A percentile compares a stretch with the other conserved stretches of the same genome.
Conservation (phyloP, 2,113 vertebrate genomes). For the Cepphus grylle region DNA sequence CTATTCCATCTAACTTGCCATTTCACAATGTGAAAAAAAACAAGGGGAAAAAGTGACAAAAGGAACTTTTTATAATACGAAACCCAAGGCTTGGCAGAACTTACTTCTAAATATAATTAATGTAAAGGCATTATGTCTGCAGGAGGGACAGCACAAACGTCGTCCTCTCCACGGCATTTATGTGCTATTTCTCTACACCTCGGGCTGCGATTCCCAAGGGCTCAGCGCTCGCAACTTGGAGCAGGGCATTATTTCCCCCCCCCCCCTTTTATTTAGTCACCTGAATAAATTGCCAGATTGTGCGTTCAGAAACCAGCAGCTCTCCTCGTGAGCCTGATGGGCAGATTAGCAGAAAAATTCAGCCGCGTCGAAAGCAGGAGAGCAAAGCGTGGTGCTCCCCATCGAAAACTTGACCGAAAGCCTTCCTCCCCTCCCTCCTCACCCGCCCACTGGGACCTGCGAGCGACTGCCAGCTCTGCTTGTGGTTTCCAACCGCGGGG, state of each 20-base stretch:
- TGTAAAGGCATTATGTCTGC: not conserved
- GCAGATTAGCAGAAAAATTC: not conserved
- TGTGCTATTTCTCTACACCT: not conserved
- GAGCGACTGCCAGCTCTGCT: not conserved
- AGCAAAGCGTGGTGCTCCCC: not conserved
- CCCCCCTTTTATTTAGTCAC: not conserved
- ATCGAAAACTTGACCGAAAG: rapidly evolving
- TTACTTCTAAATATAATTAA: not conserved
- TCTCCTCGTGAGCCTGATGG: not conserved
- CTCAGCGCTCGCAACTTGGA: not conserved
- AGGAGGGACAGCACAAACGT: not conserved
- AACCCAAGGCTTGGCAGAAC: not conserved
- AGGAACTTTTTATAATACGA: not conserved
- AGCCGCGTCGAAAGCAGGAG: not conserved
- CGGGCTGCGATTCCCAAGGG: not conserved
- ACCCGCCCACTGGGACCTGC: rapidly evolving
- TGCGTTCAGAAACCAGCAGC: not conserved
- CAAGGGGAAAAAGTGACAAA: not conserved
- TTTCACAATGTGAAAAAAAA: not conserved
- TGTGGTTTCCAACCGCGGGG: not conserved
- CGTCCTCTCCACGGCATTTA: not conserved
- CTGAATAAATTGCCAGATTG: not conserved
- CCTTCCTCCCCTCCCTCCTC: not conserved
- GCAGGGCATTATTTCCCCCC: not conserved
- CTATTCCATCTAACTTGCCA: not conserved